These are phyloP conservation scores for Pomacea maculata DNA, from an alignment of 1,140 invertebrate species.

Conservation along the genomic window DNA sequence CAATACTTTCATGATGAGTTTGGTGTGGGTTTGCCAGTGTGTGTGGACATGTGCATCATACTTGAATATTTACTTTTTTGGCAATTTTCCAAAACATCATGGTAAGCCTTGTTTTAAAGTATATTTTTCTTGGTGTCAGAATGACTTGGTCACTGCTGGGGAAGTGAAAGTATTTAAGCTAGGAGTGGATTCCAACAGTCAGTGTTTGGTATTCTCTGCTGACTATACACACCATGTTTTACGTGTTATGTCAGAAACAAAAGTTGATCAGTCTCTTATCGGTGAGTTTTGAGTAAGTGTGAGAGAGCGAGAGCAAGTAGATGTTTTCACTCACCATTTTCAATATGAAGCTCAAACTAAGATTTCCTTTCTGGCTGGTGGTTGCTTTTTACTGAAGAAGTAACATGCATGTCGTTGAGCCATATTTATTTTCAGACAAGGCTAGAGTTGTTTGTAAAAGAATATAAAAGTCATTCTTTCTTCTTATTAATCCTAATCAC, in stretches of 20 bases:
- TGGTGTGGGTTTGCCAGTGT: too few species aligned
- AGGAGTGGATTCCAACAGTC: conserved; percentile 48
- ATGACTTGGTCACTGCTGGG: conserved; percentile 50
- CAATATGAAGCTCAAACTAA: background rate
- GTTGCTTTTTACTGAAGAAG: background rate
- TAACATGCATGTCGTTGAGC: background rate
- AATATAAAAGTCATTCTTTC: background rate
- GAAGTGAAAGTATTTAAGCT: conserved; percentile 58
- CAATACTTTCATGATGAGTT: too few species aligned
- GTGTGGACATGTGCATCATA: too few species aligned
- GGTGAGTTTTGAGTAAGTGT: conserved; percentile 31
- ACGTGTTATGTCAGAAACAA: conserved; percentile 39
- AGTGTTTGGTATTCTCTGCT: conserved; percentile 53
- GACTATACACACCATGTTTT: conserved; percentile 55
- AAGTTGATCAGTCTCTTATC: conserved; percentile 36
- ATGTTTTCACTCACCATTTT: background rate
- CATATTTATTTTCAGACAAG: background rate
- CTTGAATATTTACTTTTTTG: too few species aligned
- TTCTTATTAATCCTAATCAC: too few species aligned
- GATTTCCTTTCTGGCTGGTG: background rate
- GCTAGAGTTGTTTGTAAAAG: background rate
- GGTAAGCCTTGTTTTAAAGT: too few species aligned
- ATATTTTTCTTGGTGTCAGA: conserved; percentile 32
- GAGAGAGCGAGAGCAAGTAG: background rate
- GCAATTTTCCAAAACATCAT: too few species aligned